A percentile compares a stretch with the other conserved stretches of the same genome.
Conservation (phyloP, 2,113 vertebrate species). For the Ailurus styani region DNA sequence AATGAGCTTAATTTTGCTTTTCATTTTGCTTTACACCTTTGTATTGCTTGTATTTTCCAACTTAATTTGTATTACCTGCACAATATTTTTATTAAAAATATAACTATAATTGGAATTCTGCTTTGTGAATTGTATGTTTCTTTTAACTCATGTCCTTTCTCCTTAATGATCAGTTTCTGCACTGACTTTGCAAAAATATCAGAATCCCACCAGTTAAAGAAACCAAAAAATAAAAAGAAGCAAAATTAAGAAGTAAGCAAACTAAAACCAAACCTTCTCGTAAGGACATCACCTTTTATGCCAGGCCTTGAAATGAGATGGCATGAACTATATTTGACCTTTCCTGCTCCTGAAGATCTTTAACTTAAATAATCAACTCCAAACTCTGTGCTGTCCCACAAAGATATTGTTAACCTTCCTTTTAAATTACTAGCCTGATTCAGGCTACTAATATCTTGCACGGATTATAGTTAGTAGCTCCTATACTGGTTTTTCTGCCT, state of each 20-base stretch:
- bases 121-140: neutral
- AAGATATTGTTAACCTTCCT: neutral
- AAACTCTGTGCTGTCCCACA: neutral
- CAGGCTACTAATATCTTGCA: neutral
- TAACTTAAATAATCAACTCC: neutral
- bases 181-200: neutral
- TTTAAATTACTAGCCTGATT: neutral
- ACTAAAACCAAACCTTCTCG: neutral
- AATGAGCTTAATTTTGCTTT: neutral
- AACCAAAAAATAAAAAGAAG: neutral
- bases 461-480: neutral
- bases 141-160: neutral
- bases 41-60: neutral
- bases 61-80: neutral
- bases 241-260: neutral
- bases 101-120: neutral
- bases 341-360: neutral
- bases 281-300: neutral
- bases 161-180: neutral
- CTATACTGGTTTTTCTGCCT: neutral
- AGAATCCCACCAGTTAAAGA: neutral
- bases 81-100: neutral
- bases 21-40: neutral
- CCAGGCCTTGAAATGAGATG: neutral
- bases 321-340: neutral